Evolutionary conservation across 2,888 invertebrate genomes (phyloP).

Genomic region (Plagiodera versicolora): DNA sequence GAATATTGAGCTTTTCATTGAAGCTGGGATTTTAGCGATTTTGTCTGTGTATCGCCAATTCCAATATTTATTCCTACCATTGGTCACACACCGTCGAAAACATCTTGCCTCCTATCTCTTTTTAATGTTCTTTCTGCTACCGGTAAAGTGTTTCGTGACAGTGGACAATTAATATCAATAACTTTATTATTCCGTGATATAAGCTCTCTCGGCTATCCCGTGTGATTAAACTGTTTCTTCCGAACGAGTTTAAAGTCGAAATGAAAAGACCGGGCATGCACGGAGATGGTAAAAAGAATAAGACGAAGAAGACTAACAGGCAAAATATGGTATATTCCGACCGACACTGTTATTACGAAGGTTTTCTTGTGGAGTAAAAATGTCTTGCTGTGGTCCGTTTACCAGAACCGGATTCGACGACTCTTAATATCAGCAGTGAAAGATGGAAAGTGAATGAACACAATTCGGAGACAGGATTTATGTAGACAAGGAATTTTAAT

Average conservation of each 20-base stretch:
- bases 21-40: too few species aligned
- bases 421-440: neutral
- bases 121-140: conserved; percentile 36
- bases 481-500: too few species aligned
- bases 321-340: conserved; percentile 25
- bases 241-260: conserved; percentile 20
- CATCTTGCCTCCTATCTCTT: conserved; percentile 29
- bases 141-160: conserved; percentile 38
- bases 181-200: conserved; percentile 18
- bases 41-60: too few species aligned
- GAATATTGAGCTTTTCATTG: too few species aligned
- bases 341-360: conserved; percentile 28
- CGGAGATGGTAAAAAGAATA: conserved; percentile 15
- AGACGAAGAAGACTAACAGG: conserved; percentile 18
- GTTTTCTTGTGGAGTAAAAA: conserved; percentile 20
- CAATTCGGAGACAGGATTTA: too few species aligned
- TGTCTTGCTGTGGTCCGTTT: conserved; percentile 15
- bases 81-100: neutral
- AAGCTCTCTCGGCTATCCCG: conserved; percentile 13
- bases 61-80: neutral
- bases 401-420: conserved; percentile 19
- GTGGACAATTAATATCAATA: conserved; percentile 36
- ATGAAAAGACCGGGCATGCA: conserved; percentile 19
- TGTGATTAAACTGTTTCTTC: conserved; percentile 24
- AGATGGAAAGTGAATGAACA: neutral